Base-by-base conservation (phyloP, 2,888 invertebrate genomes). In the Cephus sareptanus region DNA sequence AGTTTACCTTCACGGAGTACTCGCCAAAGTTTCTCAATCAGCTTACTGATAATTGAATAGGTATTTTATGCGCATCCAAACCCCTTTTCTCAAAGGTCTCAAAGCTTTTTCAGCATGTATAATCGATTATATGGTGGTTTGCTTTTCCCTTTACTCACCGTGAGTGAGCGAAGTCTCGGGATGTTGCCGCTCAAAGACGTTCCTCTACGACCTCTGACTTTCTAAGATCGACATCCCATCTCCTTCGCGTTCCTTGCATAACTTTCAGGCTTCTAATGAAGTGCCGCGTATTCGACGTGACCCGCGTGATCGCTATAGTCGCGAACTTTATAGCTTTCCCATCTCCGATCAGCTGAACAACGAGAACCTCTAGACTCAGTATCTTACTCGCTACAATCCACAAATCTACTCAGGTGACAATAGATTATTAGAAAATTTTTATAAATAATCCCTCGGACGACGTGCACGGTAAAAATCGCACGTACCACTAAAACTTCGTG, bases 241-340 rank as follows among this genome's bases (percentile, higher is more conserved):
- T 35, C 37, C 75, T 75, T 79, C 78, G 80, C 78, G 80, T 83
- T 83, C 80, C 80, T 75, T 75, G 79, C 79, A 81, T 80, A 84
- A 85, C 83, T 85, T 80, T 76, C 76, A 76, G 75, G 69, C 81
- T 76, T 80, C 81, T 85, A 85, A 85, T 81, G 82, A 84, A 85
- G 80, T 79, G 79, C 78, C 79, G 1, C 71, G 71, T 34, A 34
- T 31, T 4, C 71, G 12, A 33, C 31, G 33, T 23, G 71, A 71
- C 31, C 71, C 15, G 31, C 34, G 12, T 23, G 71, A 71, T 71
- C 71, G 71, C 31, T 71, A 71, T 31, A 71, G 71, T 71, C 9
- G 71, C 71, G 11, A 71, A 71, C 71, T 71, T 71, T 31, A n/a
- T 12, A 0, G 31, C 23, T 56, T 56, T 23, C 9, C 56, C 23